Evolutionary conservation across 2,797 vertebrate genomes (phyloP).

Genomic region (Muraenolepis orangiensis): DNA sequence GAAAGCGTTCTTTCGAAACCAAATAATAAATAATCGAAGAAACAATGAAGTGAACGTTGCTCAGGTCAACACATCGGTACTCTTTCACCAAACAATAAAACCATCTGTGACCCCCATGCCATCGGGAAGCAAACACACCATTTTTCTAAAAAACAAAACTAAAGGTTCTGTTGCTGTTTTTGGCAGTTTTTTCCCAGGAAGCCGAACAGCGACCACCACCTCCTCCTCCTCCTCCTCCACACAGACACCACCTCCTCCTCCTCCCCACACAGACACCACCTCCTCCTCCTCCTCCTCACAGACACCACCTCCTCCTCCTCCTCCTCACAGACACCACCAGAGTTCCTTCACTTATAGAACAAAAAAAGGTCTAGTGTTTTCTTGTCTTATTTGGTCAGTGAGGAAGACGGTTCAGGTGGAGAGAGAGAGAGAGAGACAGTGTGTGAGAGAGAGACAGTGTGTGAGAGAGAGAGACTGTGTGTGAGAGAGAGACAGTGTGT

Average conservation of each 20-base stretch:
- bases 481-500: constrained; percentile 32
- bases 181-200: constrained; percentile 6
- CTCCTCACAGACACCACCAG: constrained; percentile 43
- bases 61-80: constrained; percentile 56
- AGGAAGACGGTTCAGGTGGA: constrained; percentile 40
- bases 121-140: constrained; percentile 31
- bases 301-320: constrained; percentile 16
- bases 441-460: constrained; percentile 11
- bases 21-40: constrained; percentile 2
- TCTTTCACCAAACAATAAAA: constrained; percentile 55
- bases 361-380: constrained; percentile 37
- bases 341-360: constrained; percentile 58
- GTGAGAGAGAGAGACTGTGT: constrained; percentile 35
- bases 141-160: constrained; percentile 5
- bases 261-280: constrained; percentile 51
- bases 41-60: constrained; percentile 44
- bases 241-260: no score
- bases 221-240: neutral
- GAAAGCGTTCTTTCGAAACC: neutral
- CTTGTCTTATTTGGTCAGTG: constrained; percentile 73
- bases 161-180: constrained; percentile 12
- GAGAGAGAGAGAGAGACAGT: constrained; percentile 36
- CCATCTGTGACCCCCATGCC: constrained; percentile 66
- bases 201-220: constrained; percentile 41
- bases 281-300: neutral